These are phyloP conservation scores for Drosophila dives DNA, from an alignment of 2,888 invertebrate genomes.

Conservation along the genomic window DNA sequence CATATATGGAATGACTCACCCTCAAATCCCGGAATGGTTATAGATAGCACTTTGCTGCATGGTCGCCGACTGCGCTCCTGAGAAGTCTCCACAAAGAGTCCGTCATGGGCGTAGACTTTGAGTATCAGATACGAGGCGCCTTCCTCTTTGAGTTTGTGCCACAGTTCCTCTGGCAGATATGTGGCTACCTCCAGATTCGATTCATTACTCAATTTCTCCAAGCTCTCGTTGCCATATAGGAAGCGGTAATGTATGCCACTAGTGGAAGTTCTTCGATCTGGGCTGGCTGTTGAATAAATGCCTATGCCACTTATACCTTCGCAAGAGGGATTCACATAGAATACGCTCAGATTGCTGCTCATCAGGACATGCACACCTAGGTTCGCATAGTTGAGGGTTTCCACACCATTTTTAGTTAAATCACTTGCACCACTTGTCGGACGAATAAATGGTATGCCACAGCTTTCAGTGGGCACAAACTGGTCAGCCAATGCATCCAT, in stretches of 20 bases:
- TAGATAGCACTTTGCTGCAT: slow-evolving; percentile 87
- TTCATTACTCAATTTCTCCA: slow-evolving; percentile 84
- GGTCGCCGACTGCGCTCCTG: slow-evolving; percentile 71
- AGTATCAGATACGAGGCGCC: slow-evolving; percentile 84
- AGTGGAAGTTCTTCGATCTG: slow-evolving; percentile 24
- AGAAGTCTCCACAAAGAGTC: slow-evolving; percentile 86
- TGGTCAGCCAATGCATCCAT: slow-evolving; percentile 84
- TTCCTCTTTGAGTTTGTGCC: slow-evolving; percentile 56
- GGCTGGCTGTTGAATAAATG: slow-evolving; percentile 57
- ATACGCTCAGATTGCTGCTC: slow-evolving; percentile 81
- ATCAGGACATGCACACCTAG: slow-evolving; percentile 78
- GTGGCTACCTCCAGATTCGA: slow-evolving; percentile 86
- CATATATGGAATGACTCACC: slow-evolving; percentile 43
- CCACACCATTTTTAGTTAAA: slow-evolving; percentile 49
- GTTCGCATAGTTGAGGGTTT: slow-evolving; percentile 50
- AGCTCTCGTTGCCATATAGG: slow-evolving; percentile 85
- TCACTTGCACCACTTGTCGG: slow-evolving; percentile 11
- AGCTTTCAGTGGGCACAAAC: slow-evolving; percentile 50
- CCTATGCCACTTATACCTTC: slow-evolving; percentile 82
- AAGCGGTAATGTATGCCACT: slow-evolving; percentile 78
- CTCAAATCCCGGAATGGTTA: slow-evolving; percentile 87
- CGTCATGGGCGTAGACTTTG: slow-evolving; percentile 86
- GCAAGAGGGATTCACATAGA: slow-evolving; percentile 79
- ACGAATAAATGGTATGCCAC: slow-evolving; percentile 32
- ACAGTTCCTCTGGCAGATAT: slow-evolving; percentile 86